Evolutionary conservation across 1,140 invertebrate genomes (phyloP).

Genomic region (Pogonomyrmex californicus): DNA sequence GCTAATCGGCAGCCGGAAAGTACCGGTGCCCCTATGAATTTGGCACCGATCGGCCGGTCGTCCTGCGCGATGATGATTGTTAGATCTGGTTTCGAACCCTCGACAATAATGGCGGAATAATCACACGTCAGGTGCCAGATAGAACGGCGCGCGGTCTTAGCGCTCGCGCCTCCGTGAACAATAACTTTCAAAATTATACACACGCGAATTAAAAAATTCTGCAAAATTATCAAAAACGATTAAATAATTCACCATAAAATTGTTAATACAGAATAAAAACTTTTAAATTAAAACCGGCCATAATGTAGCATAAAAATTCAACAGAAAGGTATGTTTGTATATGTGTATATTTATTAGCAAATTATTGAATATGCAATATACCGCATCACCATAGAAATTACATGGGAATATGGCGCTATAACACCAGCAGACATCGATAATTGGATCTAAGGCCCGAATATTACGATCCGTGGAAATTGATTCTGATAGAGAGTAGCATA

Average conservation of each 20-base stretch:
- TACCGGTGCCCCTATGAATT: slow-evolving; percentile 72
- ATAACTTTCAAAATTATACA: slow-evolving; percentile 10
- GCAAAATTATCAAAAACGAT: background rate
- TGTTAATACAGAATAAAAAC: background rate
- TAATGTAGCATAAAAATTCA: background rate
- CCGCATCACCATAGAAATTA: slow-evolving; percentile 22
- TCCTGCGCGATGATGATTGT: slow-evolving; percentile 74
- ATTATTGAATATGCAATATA: slow-evolving; percentile 32
- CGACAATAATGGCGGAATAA: slow-evolving; percentile 70
- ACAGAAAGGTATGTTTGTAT: too few species aligned
- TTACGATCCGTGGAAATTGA: slow-evolving; percentile 63
- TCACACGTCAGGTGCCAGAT: slow-evolving; percentile 33
- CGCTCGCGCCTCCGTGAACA: slow-evolving; percentile 21
- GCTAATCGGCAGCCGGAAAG: slow-evolving; percentile 78
- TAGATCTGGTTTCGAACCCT: slow-evolving; percentile 74
- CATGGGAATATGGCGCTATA: slow-evolving; percentile 29
- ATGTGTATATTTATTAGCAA: background rate
- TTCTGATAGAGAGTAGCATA: slow-evolving; percentile 66
- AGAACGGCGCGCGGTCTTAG: background rate
- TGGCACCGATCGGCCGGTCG: slow-evolving; percentile 60
- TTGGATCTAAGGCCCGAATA: slow-evolving; percentile 49
- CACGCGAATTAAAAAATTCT: background rate
- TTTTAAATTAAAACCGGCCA: too few species aligned
- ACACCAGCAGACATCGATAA: slow-evolving; percentile 54
- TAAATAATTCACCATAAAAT: background rate